phyloP scores from a whole-genome alignment of 2,113 vertebrate genomes.

The Telmatochromis bifrenatus region DNA sequence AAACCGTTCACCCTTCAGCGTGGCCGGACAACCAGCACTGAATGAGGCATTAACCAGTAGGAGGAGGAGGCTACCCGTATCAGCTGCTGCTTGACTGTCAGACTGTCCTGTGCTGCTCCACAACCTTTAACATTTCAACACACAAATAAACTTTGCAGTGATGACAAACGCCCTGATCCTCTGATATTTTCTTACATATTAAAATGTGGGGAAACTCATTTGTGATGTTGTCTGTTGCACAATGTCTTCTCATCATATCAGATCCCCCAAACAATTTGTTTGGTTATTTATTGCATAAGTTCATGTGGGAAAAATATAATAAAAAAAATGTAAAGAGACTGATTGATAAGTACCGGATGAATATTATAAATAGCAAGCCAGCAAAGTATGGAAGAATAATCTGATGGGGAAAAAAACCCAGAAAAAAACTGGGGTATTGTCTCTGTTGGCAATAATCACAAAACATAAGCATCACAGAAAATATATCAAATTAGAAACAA shows the following conservation, averaged over 20 bases:
- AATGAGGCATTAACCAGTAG: not conserved
- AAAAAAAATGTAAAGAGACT: not conserved
- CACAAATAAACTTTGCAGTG: not conserved
- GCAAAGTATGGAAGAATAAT: not conserved
- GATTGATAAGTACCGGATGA: not conserved
- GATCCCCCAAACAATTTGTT: not conserved
- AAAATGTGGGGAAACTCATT: not conserved
- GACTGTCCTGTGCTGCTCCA: not conserved
- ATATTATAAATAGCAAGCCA: not conserved
- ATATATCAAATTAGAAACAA: not conserved
- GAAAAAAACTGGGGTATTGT: not conserved
- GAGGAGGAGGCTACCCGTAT: not conserved
- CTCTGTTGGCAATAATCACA: not conserved
- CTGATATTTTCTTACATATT: not conserved
- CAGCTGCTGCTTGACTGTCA: not conserved
- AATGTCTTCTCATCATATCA: not conserved
- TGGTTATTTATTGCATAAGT: not conserved
- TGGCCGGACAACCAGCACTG: not conserved
- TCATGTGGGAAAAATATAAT: not conserved
- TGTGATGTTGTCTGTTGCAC: not conserved
- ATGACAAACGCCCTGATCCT: not conserved
- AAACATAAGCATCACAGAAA: not conserved
- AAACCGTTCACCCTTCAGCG: not conserved
- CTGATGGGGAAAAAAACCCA: accelerated
- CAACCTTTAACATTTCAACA: not conserved